These are phyloP conservation scores for Malacoraja senta DNA, from an alignment of 2,797 vertebrate genomes.

Conservation along the genomic window DNA sequence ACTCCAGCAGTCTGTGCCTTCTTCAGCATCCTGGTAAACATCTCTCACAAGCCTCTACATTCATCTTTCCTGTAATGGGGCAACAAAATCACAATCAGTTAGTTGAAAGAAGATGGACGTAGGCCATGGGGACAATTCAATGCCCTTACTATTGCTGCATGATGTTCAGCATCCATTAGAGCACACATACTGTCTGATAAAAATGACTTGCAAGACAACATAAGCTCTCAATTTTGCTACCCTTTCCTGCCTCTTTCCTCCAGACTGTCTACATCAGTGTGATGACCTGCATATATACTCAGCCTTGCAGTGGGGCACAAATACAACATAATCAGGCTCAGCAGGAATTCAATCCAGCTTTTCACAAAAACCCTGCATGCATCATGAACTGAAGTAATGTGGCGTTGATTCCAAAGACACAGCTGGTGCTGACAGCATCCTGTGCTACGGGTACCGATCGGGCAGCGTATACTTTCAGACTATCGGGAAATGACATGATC, in stretches of 20 bases:
- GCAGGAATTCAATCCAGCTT: not conserved
- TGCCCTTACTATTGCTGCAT: not conserved
- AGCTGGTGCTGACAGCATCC: not conserved
- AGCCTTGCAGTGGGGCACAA: not conserved
- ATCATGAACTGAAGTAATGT: not conserved
- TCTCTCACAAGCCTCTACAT: too few relatives aligned
- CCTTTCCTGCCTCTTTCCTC: too few relatives aligned
- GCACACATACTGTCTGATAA: not conserved
- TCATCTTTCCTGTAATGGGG: too few relatives aligned
- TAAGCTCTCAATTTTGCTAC: not conserved
- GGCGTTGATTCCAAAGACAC: not conserved
- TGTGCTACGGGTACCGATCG: not conserved
- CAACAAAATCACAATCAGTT: too few relatives aligned
- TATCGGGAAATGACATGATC: not conserved
- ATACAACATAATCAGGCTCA: not conserved
- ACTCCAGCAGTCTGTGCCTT: too few relatives aligned
- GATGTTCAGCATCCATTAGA: not conserved
- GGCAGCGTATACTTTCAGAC: not conserved
- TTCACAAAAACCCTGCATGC: not conserved
- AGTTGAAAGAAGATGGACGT: not conserved
- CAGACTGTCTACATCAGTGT: not conserved
- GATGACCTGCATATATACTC: not conserved
- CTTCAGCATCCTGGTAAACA: too few relatives aligned
- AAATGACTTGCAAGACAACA: not conserved
- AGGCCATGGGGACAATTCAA: not conserved